Base-by-base conservation (phyloP, 2,888 invertebrate species). In the Heliconius charithonia region DNA sequence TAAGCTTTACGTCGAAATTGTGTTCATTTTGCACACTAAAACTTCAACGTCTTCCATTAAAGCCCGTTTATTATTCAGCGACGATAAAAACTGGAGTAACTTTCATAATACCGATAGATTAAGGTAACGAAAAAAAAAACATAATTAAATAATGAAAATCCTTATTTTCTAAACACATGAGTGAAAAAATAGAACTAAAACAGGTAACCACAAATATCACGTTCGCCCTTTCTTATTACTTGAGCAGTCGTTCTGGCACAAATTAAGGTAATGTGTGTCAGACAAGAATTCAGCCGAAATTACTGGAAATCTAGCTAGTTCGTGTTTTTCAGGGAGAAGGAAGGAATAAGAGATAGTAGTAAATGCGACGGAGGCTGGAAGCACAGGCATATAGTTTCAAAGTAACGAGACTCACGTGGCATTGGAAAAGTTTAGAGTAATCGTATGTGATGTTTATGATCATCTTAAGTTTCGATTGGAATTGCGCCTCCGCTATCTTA, bases 181-280 rank as follows among this genome's bases (percentile, higher is more conserved):
- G 85, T 84, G 85, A 83, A 85, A 84, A 85, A 82, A 85, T 78
- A 79, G 77, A 78, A 71, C 45, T 32, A 19, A 32, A 77, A 67
- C 2, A 72, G 56, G 37, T 73, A n/a, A 74, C 85, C 81, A 84
- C 81, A 82, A 81, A 79, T 81, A 81, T 81, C 83, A 83, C 83
- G 83, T 85, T 79, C 84, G 80, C 80, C 80, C 81, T 84, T 85
- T 84, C 83, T 86, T 84, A 84, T 86, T 85, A 88, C 85, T 37
- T 87, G 87, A 90, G 88, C 87, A 88, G 87, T 85, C 81, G 79
- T 81, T 83, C 85, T 84, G 85, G 81, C 86, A 85, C 86, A 86
- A 90, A 90, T 90, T 90, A 90, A 88, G 88, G 85, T 88, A 89
- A 91, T 87, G 86, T 87, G 87, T 86, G 88, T 85, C 81, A 83